Conservation (phyloP, 2,797 vertebrate genomes). For the Phataginus tricuspis region DNA sequence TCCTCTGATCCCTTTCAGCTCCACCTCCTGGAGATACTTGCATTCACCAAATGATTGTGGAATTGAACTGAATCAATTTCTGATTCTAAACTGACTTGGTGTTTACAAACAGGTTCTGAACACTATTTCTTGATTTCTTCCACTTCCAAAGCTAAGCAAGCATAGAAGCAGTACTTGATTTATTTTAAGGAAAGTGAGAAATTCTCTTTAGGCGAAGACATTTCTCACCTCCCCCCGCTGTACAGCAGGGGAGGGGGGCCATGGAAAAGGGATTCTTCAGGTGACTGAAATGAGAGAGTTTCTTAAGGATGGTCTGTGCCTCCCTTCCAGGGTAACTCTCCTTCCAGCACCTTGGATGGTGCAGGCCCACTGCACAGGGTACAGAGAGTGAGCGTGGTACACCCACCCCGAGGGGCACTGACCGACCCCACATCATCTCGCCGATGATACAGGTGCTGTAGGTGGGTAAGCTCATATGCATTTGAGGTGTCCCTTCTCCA, state of each 20-base stretch:
- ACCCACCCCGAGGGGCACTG: neutral
- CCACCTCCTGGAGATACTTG: neutral
- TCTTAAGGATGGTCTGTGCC: neutral
- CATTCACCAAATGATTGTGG: neutral
- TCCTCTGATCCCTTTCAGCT: neutral
- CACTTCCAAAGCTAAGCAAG: neutral
- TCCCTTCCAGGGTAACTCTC: neutral
- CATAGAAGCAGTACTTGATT: neutral
- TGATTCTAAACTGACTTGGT: neutral
- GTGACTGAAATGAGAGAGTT: neutral
- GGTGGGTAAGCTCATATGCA: no score
- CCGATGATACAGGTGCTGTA: neutral
- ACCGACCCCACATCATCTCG: neutral
- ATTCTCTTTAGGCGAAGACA: neutral
- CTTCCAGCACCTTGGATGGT: neutral
- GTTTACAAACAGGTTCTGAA: neutral
- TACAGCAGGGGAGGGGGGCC: neutral
- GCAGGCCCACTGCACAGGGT: neutral
- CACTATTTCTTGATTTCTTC: neutral
- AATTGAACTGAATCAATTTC: conserved; percentile 9
- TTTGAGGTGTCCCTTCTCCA: neutral
- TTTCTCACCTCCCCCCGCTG: neutral
- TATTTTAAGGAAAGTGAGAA: neutral
- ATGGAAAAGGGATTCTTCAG: neutral
- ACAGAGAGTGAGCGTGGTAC: rapidly evolving